Conservation (phyloP, 1,140 invertebrate genomes). For the Drosophila setifemur region DNA sequence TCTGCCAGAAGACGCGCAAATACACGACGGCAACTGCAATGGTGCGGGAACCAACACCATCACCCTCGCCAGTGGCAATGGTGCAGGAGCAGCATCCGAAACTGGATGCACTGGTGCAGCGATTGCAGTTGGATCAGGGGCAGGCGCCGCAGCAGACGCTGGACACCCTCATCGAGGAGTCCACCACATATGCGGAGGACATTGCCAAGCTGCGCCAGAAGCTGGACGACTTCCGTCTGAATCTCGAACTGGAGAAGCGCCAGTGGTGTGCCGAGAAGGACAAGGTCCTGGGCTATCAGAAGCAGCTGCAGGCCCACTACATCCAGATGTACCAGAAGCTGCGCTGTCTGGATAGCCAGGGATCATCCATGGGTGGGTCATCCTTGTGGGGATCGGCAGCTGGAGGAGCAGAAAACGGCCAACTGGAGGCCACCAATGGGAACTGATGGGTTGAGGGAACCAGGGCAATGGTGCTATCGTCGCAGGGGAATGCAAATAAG, state of each 20-base stretch:
- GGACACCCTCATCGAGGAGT: conserved; percentile 76
- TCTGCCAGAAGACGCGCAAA: conserved; percentile 70
- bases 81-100: conserved; percentile 17
- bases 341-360: conserved; percentile 64
- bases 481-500: neutral
- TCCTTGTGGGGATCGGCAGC: neutral
- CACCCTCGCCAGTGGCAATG: neutral
- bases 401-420: too few relatives aligned
- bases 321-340: conserved; percentile 82
- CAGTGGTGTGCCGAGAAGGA: conserved; percentile 79
- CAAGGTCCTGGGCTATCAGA: conserved; percentile 74
- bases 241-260: conserved; percentile 77
- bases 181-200: conserved; percentile 74
- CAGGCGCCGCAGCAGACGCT: conserved; percentile 57
- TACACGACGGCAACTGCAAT: conserved; percentile 23
- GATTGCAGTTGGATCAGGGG: conserved; percentile 41
- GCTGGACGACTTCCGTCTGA: conserved; percentile 69
- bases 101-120: conserved; percentile 52
- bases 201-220: conserved; percentile 74
- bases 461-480: neutral
- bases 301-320: conserved; percentile 77
- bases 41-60: neutral
- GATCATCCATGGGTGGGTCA: neutral
- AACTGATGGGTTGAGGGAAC: neutral
- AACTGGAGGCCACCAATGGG: conserved; percentile 10